phyloP scores from a whole-genome alignment of 1,140 invertebrate species.

The Thrips palmi region DNA sequence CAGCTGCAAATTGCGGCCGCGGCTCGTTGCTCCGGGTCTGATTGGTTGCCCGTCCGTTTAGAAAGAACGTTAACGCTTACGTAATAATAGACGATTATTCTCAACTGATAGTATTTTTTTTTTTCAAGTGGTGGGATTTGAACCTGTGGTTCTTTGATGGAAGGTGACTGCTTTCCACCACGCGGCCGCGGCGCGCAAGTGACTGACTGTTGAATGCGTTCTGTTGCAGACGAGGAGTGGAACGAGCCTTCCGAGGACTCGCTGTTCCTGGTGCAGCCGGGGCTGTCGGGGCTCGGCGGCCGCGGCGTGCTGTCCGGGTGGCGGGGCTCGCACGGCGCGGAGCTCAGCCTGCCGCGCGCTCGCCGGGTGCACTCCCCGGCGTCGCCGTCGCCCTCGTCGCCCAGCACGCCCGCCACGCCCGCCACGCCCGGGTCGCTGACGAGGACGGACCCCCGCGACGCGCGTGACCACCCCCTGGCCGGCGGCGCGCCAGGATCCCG shows the following conservation, averaged over 20 bases:
- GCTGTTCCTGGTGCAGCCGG: slow-evolving; percentile 17
- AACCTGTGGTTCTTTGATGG: background rate
- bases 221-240: slow-evolving; percentile 23
- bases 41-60: background rate
- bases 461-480: background rate
- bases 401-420: background rate
- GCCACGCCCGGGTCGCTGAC: background rate
- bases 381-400: background rate
- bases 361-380: slow-evolving; percentile 10
- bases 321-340: slow-evolving; percentile 12
- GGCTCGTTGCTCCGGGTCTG: too few relatives aligned
- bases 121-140: background rate
- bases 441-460: background rate
- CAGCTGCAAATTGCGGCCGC: too few relatives aligned
- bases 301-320: slow-evolving; percentile 10
- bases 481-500: too few relatives aligned
- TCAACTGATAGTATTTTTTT: background rate
- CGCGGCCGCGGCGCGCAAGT: background rate
- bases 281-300: slow-evolving; percentile 12
- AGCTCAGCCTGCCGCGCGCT: slow-evolving; percentile 14
- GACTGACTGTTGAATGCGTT: slow-evolving; percentile 7
- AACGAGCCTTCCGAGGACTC: slow-evolving; percentile 18
- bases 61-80: background rate
- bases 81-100: background rate
- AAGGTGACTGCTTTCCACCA: background rate